Percentiles rank a stretch among this genome's conserved stretches.
These are phyloP conservation scores for Cynopterus sphinx DNA, from an alignment of 2,797 vertebrate species.

Conservation along the genomic window DNA sequence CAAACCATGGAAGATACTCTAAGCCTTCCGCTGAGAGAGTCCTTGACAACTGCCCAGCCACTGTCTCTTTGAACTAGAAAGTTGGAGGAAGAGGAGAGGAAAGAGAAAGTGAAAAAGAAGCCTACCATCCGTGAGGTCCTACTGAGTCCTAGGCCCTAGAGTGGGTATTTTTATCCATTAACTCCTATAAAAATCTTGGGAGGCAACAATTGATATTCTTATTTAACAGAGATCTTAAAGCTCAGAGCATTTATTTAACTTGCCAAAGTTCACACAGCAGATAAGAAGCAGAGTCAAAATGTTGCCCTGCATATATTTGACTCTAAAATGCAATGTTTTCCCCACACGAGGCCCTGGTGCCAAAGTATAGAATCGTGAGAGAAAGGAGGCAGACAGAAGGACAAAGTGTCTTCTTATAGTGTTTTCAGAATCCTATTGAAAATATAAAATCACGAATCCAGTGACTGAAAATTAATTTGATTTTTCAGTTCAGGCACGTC, in stretches of 20 bases:
- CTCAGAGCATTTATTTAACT: neutral
- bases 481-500: conserved; percentile 51
- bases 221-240: neutral
- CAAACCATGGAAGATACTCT: neutral
- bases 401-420: neutral
- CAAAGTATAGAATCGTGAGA: neutral
- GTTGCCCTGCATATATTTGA: neutral
- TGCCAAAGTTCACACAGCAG: neutral
- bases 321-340: neutral
- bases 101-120: neutral
- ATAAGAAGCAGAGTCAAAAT: conserved; percentile 26
- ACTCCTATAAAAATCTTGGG: neutral
- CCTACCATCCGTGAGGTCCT: neutral
- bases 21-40: neutral
- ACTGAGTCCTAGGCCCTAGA: neutral
- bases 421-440: neutral
- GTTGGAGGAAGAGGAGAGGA: neutral
- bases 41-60: neutral
- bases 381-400: neutral
- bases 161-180: neutral
- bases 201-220: neutral
- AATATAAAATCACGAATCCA: neutral
- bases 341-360: neutral
- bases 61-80: neutral
- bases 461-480: conserved; percentile 62